Conservation (phyloP, 2,113 vertebrate species). For the Tenebrosternarchus preto region DNA sequence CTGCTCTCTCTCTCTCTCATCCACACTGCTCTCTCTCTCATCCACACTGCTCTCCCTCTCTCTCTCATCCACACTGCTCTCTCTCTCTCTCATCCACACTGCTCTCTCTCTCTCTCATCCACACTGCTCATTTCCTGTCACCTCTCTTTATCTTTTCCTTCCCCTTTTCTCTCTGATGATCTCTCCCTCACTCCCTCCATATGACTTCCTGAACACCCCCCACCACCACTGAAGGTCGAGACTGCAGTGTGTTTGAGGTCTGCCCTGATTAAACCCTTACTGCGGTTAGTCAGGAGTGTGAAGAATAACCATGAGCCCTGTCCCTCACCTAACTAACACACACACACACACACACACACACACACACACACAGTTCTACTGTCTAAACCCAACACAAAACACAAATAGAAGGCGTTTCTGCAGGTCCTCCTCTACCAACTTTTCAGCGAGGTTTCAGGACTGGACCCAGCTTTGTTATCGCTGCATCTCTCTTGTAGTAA, state of each 20-base stretch:
- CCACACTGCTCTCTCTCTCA: neutral
- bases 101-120: neutral
- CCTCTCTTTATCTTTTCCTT: constrained; percentile 27
- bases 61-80: neutral
- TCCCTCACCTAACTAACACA: neutral
- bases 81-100: constrained; percentile 25
- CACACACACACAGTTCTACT: neutral
- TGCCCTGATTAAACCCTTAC: constrained; percentile 23
- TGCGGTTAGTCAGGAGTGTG: neutral
- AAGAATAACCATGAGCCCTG: neutral
- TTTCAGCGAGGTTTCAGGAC: too few species aligned
- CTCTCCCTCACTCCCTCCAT: constrained; percentile 23
- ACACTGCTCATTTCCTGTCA: constrained; percentile 34
- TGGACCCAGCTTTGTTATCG: too few species aligned
- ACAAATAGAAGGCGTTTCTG: too few species aligned
- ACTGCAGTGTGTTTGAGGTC: constrained; percentile 6
- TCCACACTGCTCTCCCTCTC: constrained; percentile 20
- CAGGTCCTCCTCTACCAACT: too few species aligned
- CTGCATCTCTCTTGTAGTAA: too few species aligned
- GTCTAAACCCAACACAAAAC: too few species aligned
- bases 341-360: constrained; percentile 10
- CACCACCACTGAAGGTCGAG: constrained; percentile 8
- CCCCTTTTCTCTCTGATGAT: neutral
- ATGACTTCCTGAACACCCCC: constrained; percentile 31
- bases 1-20: constrained; percentile 11